Conservation (phyloP, 2,113 vertebrate genomes). For the Furnarius figulus region DNA sequence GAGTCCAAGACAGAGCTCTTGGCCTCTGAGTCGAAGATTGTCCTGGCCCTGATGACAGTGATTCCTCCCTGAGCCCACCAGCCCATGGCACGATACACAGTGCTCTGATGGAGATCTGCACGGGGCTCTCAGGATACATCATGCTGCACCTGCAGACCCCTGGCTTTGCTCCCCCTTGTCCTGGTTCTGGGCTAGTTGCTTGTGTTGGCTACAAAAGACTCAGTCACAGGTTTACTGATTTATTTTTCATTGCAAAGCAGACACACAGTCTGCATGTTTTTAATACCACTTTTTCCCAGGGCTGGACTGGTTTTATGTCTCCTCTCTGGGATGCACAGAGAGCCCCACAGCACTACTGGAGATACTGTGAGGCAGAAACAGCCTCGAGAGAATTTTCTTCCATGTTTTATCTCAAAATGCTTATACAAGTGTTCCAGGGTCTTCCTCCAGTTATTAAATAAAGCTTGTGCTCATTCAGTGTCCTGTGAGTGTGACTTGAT, state of each 20-base stretch:
- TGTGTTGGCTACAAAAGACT: not conserved
- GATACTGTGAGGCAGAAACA: not conserved
- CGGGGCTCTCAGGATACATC: rapidly evolving
- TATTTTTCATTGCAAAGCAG: not conserved
- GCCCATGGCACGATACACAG: rapidly evolving
- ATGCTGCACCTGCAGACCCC: not conserved
- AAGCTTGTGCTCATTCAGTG: not conserved
- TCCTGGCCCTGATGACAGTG: not conserved
- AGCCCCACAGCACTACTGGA: not conserved
- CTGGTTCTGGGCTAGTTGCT: not conserved
- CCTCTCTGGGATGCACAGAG: not conserved
- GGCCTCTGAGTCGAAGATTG: not conserved
- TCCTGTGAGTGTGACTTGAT: not conserved
- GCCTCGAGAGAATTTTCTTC: not conserved
- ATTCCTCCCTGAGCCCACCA: not conserved
- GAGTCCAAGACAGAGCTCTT: rapidly evolving
- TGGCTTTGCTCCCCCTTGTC: not conserved
- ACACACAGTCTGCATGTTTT: not conserved
- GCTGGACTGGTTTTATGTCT: not conserved
- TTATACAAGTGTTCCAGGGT: not conserved
- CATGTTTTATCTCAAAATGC: not conserved
- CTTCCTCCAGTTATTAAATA: not conserved
- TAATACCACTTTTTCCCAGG: not conserved
- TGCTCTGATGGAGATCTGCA: rapidly evolving
- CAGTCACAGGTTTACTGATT: not conserved